These are phyloP conservation scores for Eutolmus rufibarbis DNA, from an alignment of 2,888 invertebrate genomes.

Conservation along the genomic window DNA sequence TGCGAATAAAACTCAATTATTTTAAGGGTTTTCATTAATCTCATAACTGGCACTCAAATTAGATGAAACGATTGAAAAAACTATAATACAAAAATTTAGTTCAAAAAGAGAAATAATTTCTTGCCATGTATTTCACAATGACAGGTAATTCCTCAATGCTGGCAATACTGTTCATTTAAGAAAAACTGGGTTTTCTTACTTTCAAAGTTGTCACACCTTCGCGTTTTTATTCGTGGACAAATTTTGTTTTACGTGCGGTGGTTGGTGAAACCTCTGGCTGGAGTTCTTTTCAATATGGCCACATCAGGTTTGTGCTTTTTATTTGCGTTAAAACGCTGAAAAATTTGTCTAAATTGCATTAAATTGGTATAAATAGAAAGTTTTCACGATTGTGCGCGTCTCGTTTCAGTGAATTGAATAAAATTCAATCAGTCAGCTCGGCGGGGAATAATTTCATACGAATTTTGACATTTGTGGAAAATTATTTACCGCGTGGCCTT, in stretches of 20 bases:
- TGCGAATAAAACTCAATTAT: no score
- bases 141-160: neutral
- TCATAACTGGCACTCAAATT: no score
- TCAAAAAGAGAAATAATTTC: no score
- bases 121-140: neutral
- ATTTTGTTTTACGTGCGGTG: neutral
- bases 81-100: no score
- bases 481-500: constrained; percentile 48
- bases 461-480: constrained; percentile 15
- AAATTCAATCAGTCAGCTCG: neutral
- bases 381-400: neutral
- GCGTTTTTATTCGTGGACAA: neutral
- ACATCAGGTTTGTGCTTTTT: constrained; percentile 73
- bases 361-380: neutral
- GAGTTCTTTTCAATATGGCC: constrained; percentile 71
- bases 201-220: neutral
- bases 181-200: neutral
- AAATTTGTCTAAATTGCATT: neutral
- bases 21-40: no score
- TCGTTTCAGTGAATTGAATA: neutral
- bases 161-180: neutral
- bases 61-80: no score
- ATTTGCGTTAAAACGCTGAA: neutral
- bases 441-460: neutral
- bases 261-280: constrained; percentile 3